phyloP scores from a whole-genome alignment of 2,797 vertebrate species.

The Semaprochilodus insignis region DNA sequence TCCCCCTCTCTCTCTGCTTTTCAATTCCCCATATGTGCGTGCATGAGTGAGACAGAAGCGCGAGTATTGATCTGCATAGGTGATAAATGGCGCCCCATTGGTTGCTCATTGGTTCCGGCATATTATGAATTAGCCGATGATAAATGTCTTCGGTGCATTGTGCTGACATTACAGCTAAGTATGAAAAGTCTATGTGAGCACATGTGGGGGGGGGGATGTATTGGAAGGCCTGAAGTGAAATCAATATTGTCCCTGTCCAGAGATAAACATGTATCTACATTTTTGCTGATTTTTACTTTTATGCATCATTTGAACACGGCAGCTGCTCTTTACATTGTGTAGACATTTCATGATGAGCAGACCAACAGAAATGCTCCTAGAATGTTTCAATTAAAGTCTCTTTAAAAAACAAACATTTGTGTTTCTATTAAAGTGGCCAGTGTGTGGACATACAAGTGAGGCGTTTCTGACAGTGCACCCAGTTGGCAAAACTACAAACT shows the following conservation, averaged over 20 bases:
- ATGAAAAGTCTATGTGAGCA: conserved; percentile 15
- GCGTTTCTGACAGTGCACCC: too few species aligned
- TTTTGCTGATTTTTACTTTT: too few species aligned
- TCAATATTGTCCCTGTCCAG: neutral
- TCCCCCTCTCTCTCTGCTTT: neutral
- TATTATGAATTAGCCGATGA: conserved; percentile 51
- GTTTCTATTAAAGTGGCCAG: too few species aligned
- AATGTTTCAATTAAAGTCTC: too few species aligned
- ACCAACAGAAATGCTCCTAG: too few species aligned
- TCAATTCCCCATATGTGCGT: conserved; percentile 15
- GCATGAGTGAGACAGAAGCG: conserved; percentile 25
- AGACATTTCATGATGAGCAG: too few species aligned
- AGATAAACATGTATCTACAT: too few species aligned
- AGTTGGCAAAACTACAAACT: too few species aligned
- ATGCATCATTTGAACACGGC: too few species aligned
- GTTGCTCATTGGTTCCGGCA: conserved; percentile 46
- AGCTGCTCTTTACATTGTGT: too few species aligned
- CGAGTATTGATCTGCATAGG: conserved; percentile 49
- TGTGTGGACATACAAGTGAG: too few species aligned
- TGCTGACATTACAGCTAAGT: conserved; percentile 20
- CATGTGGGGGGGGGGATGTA: conserved; percentile 7
- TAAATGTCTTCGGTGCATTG: conserved; percentile 31
- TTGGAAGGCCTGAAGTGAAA: neutral
- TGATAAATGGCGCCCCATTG: conserved; percentile 35
- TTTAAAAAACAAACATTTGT: too few species aligned